These are phyloP conservation scores for Drosophila prostipennis DNA, from an alignment of 2,888 invertebrate species.

Conservation along the genomic window DNA sequence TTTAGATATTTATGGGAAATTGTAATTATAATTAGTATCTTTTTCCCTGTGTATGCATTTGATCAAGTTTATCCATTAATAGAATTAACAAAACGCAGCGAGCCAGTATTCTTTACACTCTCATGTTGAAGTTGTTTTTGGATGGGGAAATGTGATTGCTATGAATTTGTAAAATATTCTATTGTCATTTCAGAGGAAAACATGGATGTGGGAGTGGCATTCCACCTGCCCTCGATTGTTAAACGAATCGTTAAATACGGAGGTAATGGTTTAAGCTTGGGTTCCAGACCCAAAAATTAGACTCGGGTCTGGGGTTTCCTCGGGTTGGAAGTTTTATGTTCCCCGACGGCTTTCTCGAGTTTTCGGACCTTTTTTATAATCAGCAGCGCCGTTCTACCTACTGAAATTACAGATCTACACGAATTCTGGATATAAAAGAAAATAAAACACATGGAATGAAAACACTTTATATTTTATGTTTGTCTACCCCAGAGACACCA, in stretches of 20 bases:
- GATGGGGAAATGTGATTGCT: constrained; percentile 4
- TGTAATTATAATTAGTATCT: no score
- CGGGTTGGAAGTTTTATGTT: neutral
- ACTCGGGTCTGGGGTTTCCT: neutral
- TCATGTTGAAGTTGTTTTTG: neutral
- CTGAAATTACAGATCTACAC: constrained; percentile 9
- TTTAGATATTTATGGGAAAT: no score
- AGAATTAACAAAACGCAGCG: constrained; percentile 60
- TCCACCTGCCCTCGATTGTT: constrained; percentile 51
- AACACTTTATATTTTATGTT: constrained; percentile 34
- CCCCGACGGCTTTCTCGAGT: neutral
- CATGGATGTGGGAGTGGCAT: neutral
- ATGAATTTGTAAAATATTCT: constrained; percentile 32
- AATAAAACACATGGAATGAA: constrained; percentile 15
- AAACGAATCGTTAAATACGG: constrained; percentile 63
- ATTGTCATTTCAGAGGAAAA: constrained; percentile 1
- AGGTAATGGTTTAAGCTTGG: constrained; percentile 55
- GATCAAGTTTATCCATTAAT: constrained; percentile 19
- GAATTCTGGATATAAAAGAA: neutral
- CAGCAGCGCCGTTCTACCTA: constrained; percentile 11
- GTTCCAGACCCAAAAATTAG: neutral
- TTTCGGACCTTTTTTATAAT: constrained; percentile 1
- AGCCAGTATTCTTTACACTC: neutral
- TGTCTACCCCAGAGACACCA: constrained; percentile 20
- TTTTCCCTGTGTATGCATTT: no score